Evolutionary conservation across 2,888 invertebrate species (phyloP).

Genomic region (Girardia tigrina): DNA sequence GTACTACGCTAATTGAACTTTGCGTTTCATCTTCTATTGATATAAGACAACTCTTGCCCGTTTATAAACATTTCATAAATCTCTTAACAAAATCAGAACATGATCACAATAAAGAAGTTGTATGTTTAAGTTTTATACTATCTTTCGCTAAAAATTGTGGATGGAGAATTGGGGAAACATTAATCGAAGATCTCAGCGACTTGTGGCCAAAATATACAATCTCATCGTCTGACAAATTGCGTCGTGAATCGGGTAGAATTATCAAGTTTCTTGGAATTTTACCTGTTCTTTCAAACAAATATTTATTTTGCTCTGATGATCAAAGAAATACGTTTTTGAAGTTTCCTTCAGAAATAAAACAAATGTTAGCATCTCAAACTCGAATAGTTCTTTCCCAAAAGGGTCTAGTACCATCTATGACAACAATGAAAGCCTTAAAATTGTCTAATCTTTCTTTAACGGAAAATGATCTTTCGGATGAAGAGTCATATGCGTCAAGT

Average conservation of each 20-base stretch:
- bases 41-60: neutral
- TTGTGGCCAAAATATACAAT: neutral
- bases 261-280: constrained; percentile 1
- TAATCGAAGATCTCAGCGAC: neutral
- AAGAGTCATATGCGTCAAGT: neutral
- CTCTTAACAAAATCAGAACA: neutral
- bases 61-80: constrained; percentile 4
- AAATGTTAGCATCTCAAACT: constrained; percentile 1
- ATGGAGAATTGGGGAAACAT: neutral
- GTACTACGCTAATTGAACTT: neutral
- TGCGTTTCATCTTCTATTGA: neutral
- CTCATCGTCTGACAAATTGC: neutral
- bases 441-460: neutral
- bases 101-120: neutral
- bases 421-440: constrained; percentile 8
- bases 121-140: neutral
- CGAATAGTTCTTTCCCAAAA: neutral
- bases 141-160: neutral
- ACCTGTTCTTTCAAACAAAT: neutral
- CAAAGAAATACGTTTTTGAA: neutral
- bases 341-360: neutral
- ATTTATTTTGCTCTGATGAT: neutral
- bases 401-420: neutral
- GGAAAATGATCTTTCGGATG: neutral
- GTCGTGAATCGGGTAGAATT: neutral